A percentile compares a stretch with the other conserved stretches of the same genome.
These are phyloP conservation scores for Abrostola triplasia DNA, from an alignment of 2,888 invertebrate species.

Conservation along the genomic window DNA sequence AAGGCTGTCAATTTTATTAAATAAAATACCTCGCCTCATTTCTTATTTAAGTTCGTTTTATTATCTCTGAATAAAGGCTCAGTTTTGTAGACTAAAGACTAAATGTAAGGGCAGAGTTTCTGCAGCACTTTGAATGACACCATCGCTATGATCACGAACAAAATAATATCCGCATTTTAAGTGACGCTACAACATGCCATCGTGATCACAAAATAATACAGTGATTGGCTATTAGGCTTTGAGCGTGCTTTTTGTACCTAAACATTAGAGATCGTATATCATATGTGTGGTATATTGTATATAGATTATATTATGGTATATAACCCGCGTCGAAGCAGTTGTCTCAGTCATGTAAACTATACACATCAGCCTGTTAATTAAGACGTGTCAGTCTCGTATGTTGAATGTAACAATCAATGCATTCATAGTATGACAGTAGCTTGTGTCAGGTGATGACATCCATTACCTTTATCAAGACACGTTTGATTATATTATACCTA, in stretches of 20 bases:
- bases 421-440: not conserved
- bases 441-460: not conserved
- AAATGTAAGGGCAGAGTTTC: not conserved
- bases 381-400: not conserved
- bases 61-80: too few relatives aligned
- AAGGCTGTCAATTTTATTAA: too few relatives aligned
- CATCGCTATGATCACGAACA: not conserved
- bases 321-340: not conserved
- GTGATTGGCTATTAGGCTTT: conserved; percentile 1
- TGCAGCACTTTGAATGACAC: not conserved
- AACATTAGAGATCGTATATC: not conserved
- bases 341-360: not conserved
- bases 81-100: too few relatives aligned
- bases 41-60: too few relatives aligned
- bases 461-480: conserved; percentile 2
- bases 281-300: not conserved
- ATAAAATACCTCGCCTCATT: too few relatives aligned
- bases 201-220: not conserved
- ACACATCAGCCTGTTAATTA: conserved; percentile 1
- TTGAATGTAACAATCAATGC: not conserved
- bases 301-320: not conserved
- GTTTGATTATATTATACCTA: not conserved
- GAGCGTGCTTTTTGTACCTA: not conserved
- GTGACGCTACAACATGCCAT: too few relatives aligned
- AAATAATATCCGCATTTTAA: not conserved